Evolutionary conservation across 2,888 invertebrate genomes (phyloP).

Genomic region (Cantharis rufa): DNA sequence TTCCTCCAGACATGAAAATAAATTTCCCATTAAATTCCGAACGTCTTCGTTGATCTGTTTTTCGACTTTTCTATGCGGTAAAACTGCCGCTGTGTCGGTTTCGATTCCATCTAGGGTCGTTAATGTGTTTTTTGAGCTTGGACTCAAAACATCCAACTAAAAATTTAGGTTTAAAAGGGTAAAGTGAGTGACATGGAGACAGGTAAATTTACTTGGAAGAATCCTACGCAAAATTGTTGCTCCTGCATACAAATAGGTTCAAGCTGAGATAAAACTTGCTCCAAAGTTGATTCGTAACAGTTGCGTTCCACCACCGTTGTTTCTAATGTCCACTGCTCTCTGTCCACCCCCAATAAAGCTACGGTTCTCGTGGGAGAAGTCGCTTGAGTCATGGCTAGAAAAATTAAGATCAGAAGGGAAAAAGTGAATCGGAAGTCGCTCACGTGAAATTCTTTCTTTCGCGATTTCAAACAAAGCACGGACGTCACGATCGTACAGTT

Average conservation of each 20-base stretch:
- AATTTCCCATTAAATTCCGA: constrained; percentile 82
- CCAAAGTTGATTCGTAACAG: constrained; percentile 71
- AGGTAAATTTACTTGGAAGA: constrained; percentile 69
- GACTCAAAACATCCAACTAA: constrained; percentile 64
- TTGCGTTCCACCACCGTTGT: constrained; percentile 63
- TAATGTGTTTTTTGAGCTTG: constrained; percentile 61
- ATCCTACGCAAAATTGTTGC: constrained; percentile 91
- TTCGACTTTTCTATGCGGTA: constrained; percentile 63
- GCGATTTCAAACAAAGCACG: constrained; percentile 78
- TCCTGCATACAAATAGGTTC: constrained; percentile 92
- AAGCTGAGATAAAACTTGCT: constrained; percentile 84
- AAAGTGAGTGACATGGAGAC: not conserved
- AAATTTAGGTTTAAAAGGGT: constrained; percentile 55
- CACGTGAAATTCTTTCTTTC: constrained; percentile 57
- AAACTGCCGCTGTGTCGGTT: constrained; percentile 37
- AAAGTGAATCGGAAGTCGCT: not conserved
- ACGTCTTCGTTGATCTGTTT: constrained; percentile 79
- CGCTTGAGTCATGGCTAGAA: constrained; percentile 33
- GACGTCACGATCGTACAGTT: constrained; percentile 87
- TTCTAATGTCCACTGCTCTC: constrained; percentile 67
- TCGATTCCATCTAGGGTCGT: constrained; percentile 61
- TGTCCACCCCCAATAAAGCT: constrained; percentile 63
- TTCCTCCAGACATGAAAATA: constrained; percentile 86
- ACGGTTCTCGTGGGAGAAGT: constrained; percentile 44
- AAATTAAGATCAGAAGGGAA: not conserved